Base-by-base conservation (phyloP, 2,113 vertebrate genomes). In the Isichthys henryi region DNA sequence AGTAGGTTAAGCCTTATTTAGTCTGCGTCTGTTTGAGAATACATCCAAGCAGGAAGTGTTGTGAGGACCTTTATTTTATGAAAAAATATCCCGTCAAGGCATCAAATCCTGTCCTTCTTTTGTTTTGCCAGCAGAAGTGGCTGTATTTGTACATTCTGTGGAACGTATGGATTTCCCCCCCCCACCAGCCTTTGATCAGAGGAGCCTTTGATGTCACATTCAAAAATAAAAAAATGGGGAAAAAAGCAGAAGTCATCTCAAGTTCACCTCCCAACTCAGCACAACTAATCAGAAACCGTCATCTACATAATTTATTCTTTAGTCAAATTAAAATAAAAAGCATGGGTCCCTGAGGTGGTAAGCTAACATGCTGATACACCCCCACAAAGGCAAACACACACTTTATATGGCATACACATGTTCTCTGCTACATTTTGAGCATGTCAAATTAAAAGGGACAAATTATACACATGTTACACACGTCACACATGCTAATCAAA, bases 161-260 rank as follows among this genome's bases (percentile, higher is more conserved):
- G 86, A 93, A 92, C 92, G 94, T 74, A 91, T 93, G 94, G 93
- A 94, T 94, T 85, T n/a, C n/a, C n/a, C 94, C 5, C 9, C n/a
- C 90, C 95, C 94, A 95, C 95, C 95, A 95, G 92, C 95, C 96
- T 97, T 97, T 99, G 96, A 97, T 97, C 97, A 96, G 93, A 91
- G 94, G 50, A 92, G 92, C 93, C 96, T 98, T 97, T 98, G 96
- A 98, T 97, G 95, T 94, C 96, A 96, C 88, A 91, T 94, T 97
- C 93, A 94, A 96, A 96, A 96, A 97, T 95, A 95, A 91, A 95
- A 89, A 94, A 95, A 21, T 6, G 93, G 93, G 94, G 93, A 94
- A 95, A 94, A 94, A 95, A 95, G 94, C 94, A 96, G 94, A 96
- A 96, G 95, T 96, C 93, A 96, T 94, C 95, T 94, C 93, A 96